Conservation (phyloP, 2,113 vertebrate genomes). For the Epinephelus moara region DNA sequence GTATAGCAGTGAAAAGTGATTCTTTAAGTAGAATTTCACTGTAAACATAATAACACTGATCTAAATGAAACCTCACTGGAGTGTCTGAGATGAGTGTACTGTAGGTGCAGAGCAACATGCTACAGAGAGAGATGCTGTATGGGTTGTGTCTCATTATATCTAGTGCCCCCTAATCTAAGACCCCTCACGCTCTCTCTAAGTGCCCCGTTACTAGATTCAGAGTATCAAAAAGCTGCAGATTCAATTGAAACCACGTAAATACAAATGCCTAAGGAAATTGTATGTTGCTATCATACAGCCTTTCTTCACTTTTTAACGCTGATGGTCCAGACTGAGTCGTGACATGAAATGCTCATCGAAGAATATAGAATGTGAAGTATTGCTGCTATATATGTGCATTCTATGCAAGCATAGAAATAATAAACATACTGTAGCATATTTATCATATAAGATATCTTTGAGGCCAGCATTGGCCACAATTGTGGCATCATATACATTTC, state of each 20-base stretch:
- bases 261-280: slow-evolving; percentile 47
- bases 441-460: slow-evolving; percentile 74
- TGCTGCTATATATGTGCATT: slow-evolving; percentile 82
- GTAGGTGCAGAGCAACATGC: slow-evolving; percentile 65
- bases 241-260: slow-evolving; percentile 49
- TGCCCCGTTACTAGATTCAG: slow-evolving; percentile 52
- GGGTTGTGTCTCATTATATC: slow-evolving; percentile 56
- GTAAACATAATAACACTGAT: slow-evolving; percentile 47
- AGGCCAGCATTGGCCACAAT: slow-evolving; percentile 56
- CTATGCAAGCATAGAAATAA: slow-evolving; percentile 80
- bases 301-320: slow-evolving; percentile 35
- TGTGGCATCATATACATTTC: slow-evolving; percentile 76
- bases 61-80: slow-evolving; percentile 27
- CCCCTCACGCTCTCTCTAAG: slow-evolving; percentile 45
- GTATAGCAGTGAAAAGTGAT: slow-evolving; percentile 9
- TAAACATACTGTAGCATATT: slow-evolving; percentile 79
- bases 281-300: slow-evolving; percentile 30
- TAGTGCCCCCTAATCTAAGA: slow-evolving; percentile 72
- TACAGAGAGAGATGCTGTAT: slow-evolving; percentile 54
- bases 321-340: slow-evolving; percentile 45
- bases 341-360: slow-evolving; percentile 50
- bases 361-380: slow-evolving; percentile 72
- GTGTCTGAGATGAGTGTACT: slow-evolving; percentile 32
- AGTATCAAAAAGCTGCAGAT: slow-evolving; percentile 66
- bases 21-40: slow-evolving; percentile 30